A percentile compares a stretch with the other conserved stretches of the same genome.
These are phyloP conservation scores for Panzeria rudis DNA, from an alignment of 2,888 invertebrate genomes.

Conservation along the genomic window DNA sequence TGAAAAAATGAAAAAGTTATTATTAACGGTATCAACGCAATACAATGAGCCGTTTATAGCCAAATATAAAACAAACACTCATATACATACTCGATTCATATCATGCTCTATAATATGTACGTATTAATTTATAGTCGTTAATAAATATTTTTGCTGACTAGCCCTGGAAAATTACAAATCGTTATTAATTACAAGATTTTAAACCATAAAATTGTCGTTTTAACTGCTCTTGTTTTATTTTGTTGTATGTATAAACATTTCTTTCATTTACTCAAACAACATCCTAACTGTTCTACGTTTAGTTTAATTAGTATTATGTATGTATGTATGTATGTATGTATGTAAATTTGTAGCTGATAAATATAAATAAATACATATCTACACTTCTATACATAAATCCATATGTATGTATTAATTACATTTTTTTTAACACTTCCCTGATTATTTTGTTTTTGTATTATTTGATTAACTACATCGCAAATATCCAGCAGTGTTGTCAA, in stretches of 20 bases:
- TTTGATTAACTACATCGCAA: too few relatives aligned
- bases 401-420: too few relatives aligned
- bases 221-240: constrained; percentile 5
- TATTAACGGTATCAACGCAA: not conserved
- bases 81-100: not conserved
- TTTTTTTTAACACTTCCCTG: not conserved
- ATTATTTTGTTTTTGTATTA: too few relatives aligned
- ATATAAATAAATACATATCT: too few relatives aligned
- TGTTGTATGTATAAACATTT: constrained; percentile 2
- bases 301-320: too few relatives aligned
- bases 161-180: constrained; percentile 21
- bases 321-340: not conserved
- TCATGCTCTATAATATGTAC: not conserved
- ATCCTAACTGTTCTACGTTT: too few relatives aligned
- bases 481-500: too few relatives aligned
- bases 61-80: not conserved
- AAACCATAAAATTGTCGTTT: constrained; percentile 24
- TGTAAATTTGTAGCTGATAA: too few relatives aligned
- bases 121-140: not conserved
- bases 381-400: too few relatives aligned
- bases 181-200: constrained; percentile 2
- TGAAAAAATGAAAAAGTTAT: not conserved
- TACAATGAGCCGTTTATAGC: not conserved
- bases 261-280: too few relatives aligned
- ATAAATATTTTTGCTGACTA: not conserved